Base-by-base conservation (phyloP, 2,797 vertebrate genomes). In the Coregonus suidteri region DNA sequence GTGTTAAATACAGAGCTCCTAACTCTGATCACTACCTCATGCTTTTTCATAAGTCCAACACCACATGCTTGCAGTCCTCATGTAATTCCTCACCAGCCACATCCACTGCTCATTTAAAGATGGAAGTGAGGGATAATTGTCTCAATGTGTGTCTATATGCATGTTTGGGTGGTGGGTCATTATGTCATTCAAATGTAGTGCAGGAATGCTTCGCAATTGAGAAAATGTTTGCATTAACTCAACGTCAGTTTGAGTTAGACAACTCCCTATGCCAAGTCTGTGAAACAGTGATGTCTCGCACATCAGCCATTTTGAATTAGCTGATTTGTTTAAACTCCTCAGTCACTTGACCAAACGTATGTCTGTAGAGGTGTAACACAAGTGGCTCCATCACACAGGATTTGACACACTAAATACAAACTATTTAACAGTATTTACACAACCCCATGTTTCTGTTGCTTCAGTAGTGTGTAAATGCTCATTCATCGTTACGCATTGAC, bases 301-400 rank as follows among this genome's bases (percentile, higher is more conserved):
- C 69, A 80, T 69, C 81, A 81, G 82, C 83, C 85, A 88, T 89
- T 80, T 87, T 87, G 77, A 75, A 79, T 84, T 79, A 74, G 81
- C 84, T 64, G 81, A 83, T 83, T 75, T 51, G 31, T 83, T 83
- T 84, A 62, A 66, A 54, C 64, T 47, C 62, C 51, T 65, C 71
- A 71, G 81, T 83, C 68, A 51, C 76, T 66, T 86, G 67, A 14
- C 52, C 0, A 31, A 47, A 82, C 79, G 70, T 80, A 68, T 30
- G 31, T 16, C 71, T n/a, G 62, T 81, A 35, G 51, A 54, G 52
- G 71, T 34, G 52, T 4, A n/a, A n/a, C 37, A 13, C 15, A 47
- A 65, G 20, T 70, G 16, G 56, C 54, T 59, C 18, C 7, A 6
- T 59, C 15, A 18, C 56, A 59, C 6, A 59, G 5, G n/a, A 59